phyloP scores from a whole-genome alignment of 2,888 invertebrate genomes.

The Phoenoteleia sp. region DNA sequence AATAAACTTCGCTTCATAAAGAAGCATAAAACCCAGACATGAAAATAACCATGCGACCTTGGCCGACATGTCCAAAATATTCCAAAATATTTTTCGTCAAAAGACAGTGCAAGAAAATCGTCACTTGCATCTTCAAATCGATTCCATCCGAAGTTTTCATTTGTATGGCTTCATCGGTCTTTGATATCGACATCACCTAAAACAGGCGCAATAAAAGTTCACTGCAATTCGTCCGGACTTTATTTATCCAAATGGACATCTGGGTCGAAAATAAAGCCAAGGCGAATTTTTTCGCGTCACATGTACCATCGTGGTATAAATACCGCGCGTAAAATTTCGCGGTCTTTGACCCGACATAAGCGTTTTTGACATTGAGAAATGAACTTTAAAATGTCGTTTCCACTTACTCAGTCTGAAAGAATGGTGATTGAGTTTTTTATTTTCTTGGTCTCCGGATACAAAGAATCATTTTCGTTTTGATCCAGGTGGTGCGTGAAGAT shows the following conservation, averaged over 20 bases:
- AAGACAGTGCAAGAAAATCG: background rate
- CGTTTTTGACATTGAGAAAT: background rate
- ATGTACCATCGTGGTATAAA: slow-evolving; percentile 28
- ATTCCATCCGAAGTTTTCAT: background rate
- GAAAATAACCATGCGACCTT: slow-evolving; percentile 54
- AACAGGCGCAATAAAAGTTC: background rate
- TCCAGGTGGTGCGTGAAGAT: background rate
- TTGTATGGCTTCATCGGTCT: background rate
- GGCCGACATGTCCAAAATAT: slow-evolving; percentile 35
- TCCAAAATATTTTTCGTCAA: background rate
- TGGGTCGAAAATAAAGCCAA: slow-evolving; percentile 8
- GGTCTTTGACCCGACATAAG: slow-evolving; percentile 14
- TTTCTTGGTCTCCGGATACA: background rate
- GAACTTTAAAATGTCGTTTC: no score
- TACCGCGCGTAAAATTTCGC: slow-evolving; percentile 10
- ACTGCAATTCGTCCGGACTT: background rate
- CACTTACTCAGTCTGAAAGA: slow-evolving; percentile 10
- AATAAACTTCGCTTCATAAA: no score
- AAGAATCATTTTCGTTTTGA: slow-evolving; percentile 10
- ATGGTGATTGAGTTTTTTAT: background rate
- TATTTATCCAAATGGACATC: slow-evolving; percentile 11
- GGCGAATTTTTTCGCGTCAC: slow-evolving; percentile 22
- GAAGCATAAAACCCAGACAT: slow-evolving; percentile 21
- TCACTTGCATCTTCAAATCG: background rate
- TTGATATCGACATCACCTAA: background rate